Evolutionary conservation across 2,888 invertebrate species (phyloP).

Genomic region (Andricus quercusramuli): DNA sequence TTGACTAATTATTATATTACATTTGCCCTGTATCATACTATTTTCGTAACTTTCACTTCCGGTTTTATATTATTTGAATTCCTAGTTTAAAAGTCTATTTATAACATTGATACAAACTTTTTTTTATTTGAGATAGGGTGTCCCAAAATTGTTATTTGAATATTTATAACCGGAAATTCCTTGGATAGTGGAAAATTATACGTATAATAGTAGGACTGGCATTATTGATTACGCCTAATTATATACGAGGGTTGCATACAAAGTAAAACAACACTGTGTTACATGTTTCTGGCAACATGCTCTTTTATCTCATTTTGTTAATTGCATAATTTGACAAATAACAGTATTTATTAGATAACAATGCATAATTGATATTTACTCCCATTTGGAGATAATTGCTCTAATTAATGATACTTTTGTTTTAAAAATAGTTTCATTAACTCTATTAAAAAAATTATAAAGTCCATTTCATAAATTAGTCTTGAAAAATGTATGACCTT

Average conservation of each 20-base stretch:
- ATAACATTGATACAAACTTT: neutral
- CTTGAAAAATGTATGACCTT: no score
- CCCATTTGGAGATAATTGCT: neutral
- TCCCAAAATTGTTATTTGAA: neutral
- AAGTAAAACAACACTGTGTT: neutral
- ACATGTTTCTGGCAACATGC: neutral
- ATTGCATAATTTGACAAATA: neutral
- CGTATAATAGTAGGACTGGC: neutral
- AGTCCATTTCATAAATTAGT: no score
- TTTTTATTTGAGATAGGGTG: neutral
- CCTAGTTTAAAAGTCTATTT: neutral
- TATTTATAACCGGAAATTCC: neutral
- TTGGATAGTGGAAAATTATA: neutral
- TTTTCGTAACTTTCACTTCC: no score
- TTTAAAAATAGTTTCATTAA: neutral
- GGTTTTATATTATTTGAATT: neutral
- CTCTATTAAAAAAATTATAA: no score
- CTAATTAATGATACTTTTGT: neutral
- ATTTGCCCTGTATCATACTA: no score
- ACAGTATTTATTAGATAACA: neutral
- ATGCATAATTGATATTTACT: neutral
- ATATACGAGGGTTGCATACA: neutral
- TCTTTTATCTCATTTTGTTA: neutral
- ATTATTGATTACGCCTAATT: neutral
- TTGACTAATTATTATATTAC: no score